A percentile compares a stretch with the other conserved stretches of the same genome.
phyloP scores from a whole-genome alignment of 2,888 invertebrate species.

The Cordilura impudica region DNA sequence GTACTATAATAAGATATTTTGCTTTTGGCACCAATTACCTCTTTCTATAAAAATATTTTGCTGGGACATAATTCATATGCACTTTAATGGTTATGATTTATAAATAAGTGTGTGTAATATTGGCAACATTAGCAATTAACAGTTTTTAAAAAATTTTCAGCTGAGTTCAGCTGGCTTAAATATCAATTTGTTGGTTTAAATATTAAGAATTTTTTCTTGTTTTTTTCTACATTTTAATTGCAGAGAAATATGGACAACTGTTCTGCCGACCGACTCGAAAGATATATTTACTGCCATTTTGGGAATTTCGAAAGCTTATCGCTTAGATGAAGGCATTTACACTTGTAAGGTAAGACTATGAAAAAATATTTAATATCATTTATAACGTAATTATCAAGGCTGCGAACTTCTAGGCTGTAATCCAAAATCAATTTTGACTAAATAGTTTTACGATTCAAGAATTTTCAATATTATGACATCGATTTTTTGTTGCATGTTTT shows the following conservation, averaged over 20 bases:
- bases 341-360: constrained; percentile 82
- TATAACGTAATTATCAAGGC: too few relatives aligned
- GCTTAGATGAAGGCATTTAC: constrained; percentile 87
- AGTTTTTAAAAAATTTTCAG: not conserved
- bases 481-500: too few relatives aligned
- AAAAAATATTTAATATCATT: too few relatives aligned
- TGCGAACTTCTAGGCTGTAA: too few relatives aligned
- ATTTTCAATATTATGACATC: too few relatives aligned
- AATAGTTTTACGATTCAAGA: too few relatives aligned
- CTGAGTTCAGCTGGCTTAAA: not conserved
- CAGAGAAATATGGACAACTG: constrained; percentile 84
- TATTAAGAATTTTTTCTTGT: not conserved
- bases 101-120: not conserved
- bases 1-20: too few relatives aligned
- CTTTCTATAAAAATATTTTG: not conserved
- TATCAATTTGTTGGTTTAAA: not conserved
- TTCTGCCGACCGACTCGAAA: constrained; percentile 77
- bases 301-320: constrained; percentile 84
- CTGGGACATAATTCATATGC: not conserved
- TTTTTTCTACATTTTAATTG: constrained; percentile 61
- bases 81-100: not conserved
- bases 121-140: not conserved
- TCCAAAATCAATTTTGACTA: too few relatives aligned
- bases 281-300: constrained; percentile 82
- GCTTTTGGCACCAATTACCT: too few relatives aligned